phyloP scores from a whole-genome alignment of 1,140 invertebrate species.

The Mesaphorura yosii region DNA sequence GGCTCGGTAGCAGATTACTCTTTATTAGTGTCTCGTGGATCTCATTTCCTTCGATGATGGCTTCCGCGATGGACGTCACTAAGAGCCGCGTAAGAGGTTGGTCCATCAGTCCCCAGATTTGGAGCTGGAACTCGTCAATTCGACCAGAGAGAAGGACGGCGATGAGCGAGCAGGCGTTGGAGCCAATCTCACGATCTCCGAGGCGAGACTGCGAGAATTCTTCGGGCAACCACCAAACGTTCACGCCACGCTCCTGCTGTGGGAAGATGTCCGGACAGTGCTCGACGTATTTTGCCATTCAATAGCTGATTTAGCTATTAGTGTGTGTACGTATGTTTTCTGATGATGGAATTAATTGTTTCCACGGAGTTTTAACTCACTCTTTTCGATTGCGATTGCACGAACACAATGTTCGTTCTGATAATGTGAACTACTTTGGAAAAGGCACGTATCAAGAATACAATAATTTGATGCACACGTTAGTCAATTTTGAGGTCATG shows the following conservation, averaged over 20 bases:
- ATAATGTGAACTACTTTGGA: too few species aligned
- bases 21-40: slow-evolving; percentile 27
- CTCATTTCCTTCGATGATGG: slow-evolving; percentile 33
- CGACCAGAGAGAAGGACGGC: slow-evolving; percentile 25
- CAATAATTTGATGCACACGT: background rate
- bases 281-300: slow-evolving; percentile 31
- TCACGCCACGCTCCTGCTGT: slow-evolving; percentile 21
- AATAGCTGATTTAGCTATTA: too few species aligned
- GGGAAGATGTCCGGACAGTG: slow-evolving; percentile 29
- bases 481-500: background rate
- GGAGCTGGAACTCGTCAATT: slow-evolving; percentile 26
- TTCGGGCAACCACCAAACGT: slow-evolving; percentile 31
- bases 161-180: slow-evolving; percentile 32
- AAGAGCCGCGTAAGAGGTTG: slow-evolving; percentile 29
- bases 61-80: slow-evolving; percentile 30
- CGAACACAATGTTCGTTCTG: too few species aligned
- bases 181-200: slow-evolving; percentile 31
- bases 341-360: too few species aligned
- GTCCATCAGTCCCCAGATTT: slow-evolving; percentile 28
- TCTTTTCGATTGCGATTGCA: too few species aligned
- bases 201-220: slow-evolving; percentile 32
- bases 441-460: too few species aligned
- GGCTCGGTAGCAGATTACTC: slow-evolving; percentile 15
- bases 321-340: too few species aligned
- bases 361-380: too few species aligned